phyloP scores from a whole-genome alignment of 1,140 invertebrate species.

The Psix sp. region DNA sequence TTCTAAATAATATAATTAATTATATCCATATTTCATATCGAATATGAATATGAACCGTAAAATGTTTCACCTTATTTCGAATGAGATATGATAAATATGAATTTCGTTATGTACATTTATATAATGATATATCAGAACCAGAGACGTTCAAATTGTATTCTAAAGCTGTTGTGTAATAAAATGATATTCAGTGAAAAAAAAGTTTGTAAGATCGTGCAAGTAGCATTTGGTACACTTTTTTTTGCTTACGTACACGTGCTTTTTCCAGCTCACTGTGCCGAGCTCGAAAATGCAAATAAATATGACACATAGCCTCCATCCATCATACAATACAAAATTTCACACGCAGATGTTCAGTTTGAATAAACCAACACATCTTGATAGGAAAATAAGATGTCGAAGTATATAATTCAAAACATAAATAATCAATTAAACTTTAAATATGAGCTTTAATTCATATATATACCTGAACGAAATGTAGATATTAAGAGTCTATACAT shows the following conservation, averaged over 20 bases:
- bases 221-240: conserved; percentile 6
- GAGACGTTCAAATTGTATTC: too few species aligned
- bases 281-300: conserved; percentile 37
- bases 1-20: too few species aligned
- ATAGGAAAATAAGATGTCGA: conserved; percentile 27
- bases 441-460: conserved; percentile 42
- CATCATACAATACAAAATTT: conserved; percentile 35
- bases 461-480: too few species aligned
- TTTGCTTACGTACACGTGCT: conserved; percentile 3
- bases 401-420: conserved; percentile 39
- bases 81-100: too few species aligned
- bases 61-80: too few species aligned
- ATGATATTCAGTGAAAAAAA: not conserved
- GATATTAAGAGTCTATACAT: too few species aligned
- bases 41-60: too few species aligned
- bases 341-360: conserved; percentile 8
- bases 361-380: conserved; percentile 31
- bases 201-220: not conserved
- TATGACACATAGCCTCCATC: conserved; percentile 38
- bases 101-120: too few species aligned
- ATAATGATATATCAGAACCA: too few species aligned
- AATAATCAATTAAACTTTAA: conserved; percentile 41
- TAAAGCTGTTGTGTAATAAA: too few species aligned
- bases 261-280: not conserved
- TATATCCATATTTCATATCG: too few species aligned